phyloP scores from a whole-genome alignment of 2,113 vertebrate species.

The Cebus imitator region DNA sequence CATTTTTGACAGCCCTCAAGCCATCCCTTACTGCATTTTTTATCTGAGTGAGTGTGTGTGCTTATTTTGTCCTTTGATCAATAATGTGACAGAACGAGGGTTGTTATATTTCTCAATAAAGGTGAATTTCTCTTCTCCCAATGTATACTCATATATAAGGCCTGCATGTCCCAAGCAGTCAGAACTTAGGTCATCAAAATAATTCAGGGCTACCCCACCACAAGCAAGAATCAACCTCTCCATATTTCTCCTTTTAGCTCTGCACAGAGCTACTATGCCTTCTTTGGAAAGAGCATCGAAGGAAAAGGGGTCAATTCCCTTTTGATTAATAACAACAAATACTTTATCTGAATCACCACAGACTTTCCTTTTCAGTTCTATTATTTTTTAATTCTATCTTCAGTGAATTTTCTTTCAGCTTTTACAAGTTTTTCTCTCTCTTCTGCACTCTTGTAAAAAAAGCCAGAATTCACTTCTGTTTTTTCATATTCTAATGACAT shows the following conservation, averaged over 20 bases:
- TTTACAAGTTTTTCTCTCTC: slow-evolving; percentile 96
- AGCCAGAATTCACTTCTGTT: slow-evolving; percentile 98
- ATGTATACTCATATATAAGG: slow-evolving; percentile 94
- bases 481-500: slow-evolving; percentile 98
- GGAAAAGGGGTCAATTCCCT: slow-evolving; percentile 98
- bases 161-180: slow-evolving; percentile 95
- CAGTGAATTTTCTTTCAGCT: slow-evolving; percentile 97
- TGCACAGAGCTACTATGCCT: slow-evolving; percentile 95
- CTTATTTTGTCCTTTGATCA: slow-evolving; percentile 97
- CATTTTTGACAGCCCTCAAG: slow-evolving; percentile 96
- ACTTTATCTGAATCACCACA: slow-evolving; percentile 92
- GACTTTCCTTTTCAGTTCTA: slow-evolving; percentile 92
- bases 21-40: slow-evolving; percentile 97
- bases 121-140: slow-evolving; percentile 98
- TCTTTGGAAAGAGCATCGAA: slow-evolving; percentile 96
- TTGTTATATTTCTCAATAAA: slow-evolving; percentile 96
- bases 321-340: slow-evolving; percentile 98
- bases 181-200: slow-evolving; percentile 92
- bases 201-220: slow-evolving; percentile 95
- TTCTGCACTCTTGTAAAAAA: slow-evolving; percentile 97
- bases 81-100: slow-evolving; percentile 95
- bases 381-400: slow-evolving; percentile 95
- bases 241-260: slow-evolving; percentile 99
- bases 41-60: slow-evolving; percentile 97
- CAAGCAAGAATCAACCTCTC: slow-evolving; percentile 95